Percentiles rank a stretch among this genome's conserved stretches.
phyloP scores from a whole-genome alignment of 2,113 vertebrate species.

The Hemiprocne comata region DNA sequence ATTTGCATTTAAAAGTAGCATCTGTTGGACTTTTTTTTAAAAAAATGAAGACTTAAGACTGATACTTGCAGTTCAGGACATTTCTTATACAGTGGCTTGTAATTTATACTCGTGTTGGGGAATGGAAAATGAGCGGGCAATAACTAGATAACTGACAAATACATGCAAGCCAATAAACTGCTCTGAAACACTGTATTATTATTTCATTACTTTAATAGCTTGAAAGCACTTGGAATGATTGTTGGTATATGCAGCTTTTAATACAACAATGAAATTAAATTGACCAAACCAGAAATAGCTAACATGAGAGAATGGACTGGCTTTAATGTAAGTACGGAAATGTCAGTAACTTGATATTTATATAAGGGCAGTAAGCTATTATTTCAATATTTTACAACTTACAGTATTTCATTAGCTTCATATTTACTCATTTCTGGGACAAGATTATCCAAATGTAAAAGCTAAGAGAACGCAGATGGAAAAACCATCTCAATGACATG shows the following conservation, averaged over 20 bases:
- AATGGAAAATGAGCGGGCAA: not conserved
- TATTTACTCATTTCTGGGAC: slow-evolving; percentile 1
- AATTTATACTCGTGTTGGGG: not conserved
- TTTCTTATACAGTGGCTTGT: not conserved
- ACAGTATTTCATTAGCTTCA: slow-evolving; percentile 8
- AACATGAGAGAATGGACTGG: slow-evolving; percentile 38
- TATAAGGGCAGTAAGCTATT: slow-evolving; percentile 17
- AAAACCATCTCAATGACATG: not conserved
- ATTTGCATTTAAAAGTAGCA: not conserved
- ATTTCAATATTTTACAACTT: slow-evolving; percentile 17
- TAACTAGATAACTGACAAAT: not conserved
- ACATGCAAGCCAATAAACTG: slow-evolving; percentile 28
- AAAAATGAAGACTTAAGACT: not conserved
- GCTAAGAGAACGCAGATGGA: not conserved
- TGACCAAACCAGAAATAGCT: slow-evolving; percentile 50
- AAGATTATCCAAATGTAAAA: not conserved
- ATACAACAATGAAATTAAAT: slow-evolving; percentile 60
- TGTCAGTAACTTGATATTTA: slow-evolving; percentile 12
- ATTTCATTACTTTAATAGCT: slow-evolving; percentile 59
- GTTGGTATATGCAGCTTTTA: slow-evolving; percentile 57
- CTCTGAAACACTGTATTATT: slow-evolving; percentile 30
- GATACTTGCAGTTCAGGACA: not conserved
- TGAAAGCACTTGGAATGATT: slow-evolving; percentile 33
- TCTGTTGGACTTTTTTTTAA: not conserved
- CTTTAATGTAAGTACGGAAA: slow-evolving; percentile 59